Evolutionary conservation across 2,113 vertebrate genomes (phyloP).

Genomic region (Hippotragus niger): DNA sequence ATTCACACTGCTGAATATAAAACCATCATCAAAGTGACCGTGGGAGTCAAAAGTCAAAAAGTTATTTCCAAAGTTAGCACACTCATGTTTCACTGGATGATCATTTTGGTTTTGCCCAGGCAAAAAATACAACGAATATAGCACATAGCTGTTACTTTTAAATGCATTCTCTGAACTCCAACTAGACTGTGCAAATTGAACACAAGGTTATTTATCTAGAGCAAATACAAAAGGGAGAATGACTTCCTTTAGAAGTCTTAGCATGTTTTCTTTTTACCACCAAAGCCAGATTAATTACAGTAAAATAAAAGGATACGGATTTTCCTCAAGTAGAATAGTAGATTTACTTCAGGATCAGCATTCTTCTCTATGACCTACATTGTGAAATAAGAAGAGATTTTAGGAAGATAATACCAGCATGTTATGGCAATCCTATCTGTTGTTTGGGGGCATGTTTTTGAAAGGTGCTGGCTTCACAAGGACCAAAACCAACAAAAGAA

Average conservation of each 20-base stretch:
- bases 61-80: background rate
- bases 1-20: background rate
- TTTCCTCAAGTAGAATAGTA: conserved; percentile 75
- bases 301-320: conserved; percentile 67
- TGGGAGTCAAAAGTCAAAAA: background rate
- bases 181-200: background rate
- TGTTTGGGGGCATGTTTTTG: background rate
- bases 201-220: background rate
- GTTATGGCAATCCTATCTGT: background rate
- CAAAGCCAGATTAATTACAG: background rate
- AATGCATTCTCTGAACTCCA: background rate
- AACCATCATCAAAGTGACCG: background rate
- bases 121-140: background rate
- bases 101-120: background rate
- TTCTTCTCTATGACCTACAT: conserved; percentile 67
- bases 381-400: background rate
- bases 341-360: conserved; percentile 68
- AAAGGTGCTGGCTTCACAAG: background rate
- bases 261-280: background rate
- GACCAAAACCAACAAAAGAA: background rate
- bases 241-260: background rate
- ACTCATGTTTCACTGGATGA: background rate
- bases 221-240: background rate
- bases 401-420: background rate
- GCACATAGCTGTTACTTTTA: background rate